These are phyloP conservation scores for Eucera pruinosa DNA, from an alignment of 2,888 invertebrate genomes.

Conservation along the genomic window DNA sequence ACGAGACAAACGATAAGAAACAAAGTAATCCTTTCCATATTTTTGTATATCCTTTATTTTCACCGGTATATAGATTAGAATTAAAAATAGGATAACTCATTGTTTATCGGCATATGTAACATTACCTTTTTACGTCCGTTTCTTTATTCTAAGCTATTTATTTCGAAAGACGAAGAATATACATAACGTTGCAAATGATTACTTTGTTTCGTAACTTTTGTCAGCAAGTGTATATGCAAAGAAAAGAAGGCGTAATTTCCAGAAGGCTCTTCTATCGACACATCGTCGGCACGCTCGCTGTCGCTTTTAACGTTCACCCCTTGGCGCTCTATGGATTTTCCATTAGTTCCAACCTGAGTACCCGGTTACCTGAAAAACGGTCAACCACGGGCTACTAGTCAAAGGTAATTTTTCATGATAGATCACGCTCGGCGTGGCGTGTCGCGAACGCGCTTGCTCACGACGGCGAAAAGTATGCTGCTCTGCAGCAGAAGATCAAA, in stretches of 20 bases:
- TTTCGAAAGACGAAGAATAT: too few relatives aligned
- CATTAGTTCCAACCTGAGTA: constrained; percentile 76
- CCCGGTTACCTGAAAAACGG: constrained; percentile 75
- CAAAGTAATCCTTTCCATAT: too few relatives aligned
- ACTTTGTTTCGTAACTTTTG: too few relatives aligned
- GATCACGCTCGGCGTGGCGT: constrained; percentile 82
- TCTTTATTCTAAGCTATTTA: too few relatives aligned
- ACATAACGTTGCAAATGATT: too few relatives aligned
- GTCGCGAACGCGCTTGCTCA: constrained; percentile 71
- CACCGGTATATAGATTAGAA: too few relatives aligned
- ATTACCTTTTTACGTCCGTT: too few relatives aligned
- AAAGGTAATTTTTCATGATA: constrained; percentile 84
- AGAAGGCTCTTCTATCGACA: constrained; percentile 39
- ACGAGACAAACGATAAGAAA: too few relatives aligned
- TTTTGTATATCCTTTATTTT: too few relatives aligned
- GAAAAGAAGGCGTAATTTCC: constrained; percentile 28
- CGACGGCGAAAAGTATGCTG: constrained; percentile 80
- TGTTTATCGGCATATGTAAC: too few relatives aligned
- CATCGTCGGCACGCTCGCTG: constrained; percentile 58
- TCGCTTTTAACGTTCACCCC: constrained; percentile 79
- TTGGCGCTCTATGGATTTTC: constrained; percentile 79
- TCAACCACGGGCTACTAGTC: constrained; percentile 77
- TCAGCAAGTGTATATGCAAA: too few relatives aligned
- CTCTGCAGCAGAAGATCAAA: constrained; percentile 81
- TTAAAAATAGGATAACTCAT: too few relatives aligned